Evolutionary conservation across 2,888 invertebrate species (phyloP).

Genomic region (Ecdyonurus torrentis): DNA sequence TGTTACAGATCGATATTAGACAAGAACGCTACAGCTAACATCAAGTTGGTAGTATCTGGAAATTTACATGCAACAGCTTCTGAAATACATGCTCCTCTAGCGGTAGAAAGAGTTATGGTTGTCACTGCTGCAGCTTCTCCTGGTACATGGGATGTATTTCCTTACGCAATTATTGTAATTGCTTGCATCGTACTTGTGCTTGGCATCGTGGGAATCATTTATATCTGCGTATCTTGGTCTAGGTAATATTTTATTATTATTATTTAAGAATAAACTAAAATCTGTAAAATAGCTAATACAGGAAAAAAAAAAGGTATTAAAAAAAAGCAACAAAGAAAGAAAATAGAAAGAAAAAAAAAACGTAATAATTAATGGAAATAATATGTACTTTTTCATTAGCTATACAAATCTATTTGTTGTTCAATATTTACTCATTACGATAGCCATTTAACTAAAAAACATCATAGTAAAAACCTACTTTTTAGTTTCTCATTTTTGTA

Average conservation of each 20-base stretch:
- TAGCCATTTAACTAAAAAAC: no score
- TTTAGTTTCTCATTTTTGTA: no score
- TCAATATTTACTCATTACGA: no score
- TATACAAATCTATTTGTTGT: no score
- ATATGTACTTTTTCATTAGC: no score
- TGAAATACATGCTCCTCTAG: constrained; percentile 43
- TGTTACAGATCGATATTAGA: constrained; percentile 37
- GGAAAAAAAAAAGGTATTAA: no score
- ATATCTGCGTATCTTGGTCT: constrained; percentile 88
- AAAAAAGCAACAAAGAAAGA: no score
- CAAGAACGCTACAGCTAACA: constrained; percentile 42
- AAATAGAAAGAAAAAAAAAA: no score
- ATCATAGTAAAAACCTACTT: no score
- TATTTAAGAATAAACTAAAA: neutral
- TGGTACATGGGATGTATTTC: constrained; percentile 55
- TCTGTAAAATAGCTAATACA: no score
- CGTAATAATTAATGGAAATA: no score
- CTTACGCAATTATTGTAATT: constrained; percentile 74
- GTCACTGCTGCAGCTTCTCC: constrained; percentile 27
- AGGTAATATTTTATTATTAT: constrained; percentile 39
- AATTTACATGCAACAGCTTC: constrained; percentile 49
- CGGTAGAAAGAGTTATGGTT: constrained; percentile 16
- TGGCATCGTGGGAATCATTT: constrained; percentile 75
- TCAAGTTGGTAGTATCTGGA: constrained; percentile 49
- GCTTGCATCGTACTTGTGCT: constrained; percentile 79